Evolutionary conservation across 2,113 vertebrate genomes (phyloP), one percentile per base, ranked within the genome.

Genomic region (Oryzias celebensis): DNA sequence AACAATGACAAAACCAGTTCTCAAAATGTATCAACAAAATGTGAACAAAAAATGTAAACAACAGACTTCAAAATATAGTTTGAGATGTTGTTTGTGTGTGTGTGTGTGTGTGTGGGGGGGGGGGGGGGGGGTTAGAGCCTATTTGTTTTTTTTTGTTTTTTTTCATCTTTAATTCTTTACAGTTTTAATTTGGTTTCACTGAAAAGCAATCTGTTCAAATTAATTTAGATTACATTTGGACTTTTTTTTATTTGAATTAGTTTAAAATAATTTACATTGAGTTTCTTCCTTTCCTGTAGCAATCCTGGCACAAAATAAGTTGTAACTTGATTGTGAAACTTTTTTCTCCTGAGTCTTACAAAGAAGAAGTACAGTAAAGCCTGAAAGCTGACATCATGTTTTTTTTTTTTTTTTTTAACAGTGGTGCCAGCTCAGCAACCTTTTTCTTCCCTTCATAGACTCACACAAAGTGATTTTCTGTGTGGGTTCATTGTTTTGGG

Each of bases 401-500:
- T 71, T 36, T 10, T 36, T 36, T 36, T 78, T 66, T 26, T 26
- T 50, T 50, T 62, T 74, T 78, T 70, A 55, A 69, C 18, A 73
- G 56, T 36, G 8, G 51, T 69, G 71, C 79, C 73, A 77, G 47
- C 82, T 85, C 85, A 82, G 85, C 73, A 81, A 53, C 72, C 77
- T 80, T 66, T 67, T 42, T 24, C 68, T 74, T 36, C 8, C 36
- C 70, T 66, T 67, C 48, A 7, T 67, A 44, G 56, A 63, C 62
- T 54, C 65, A 88, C 74, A 86, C 54, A 79, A 65, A 59, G 71
- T 49, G 52, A 87, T 73, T 73, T 78, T 87, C 71, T 68, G 76
- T 80, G 83, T 91, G 88, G 88, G 83, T 74, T 89, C 81, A 85
- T 79, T 90, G 83, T 89, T 90, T 87, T 79, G 68, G 84, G 42